A percentile compares a stretch with the other conserved stretches of the same genome.
Evolutionary conservation across 2,797 vertebrate species (phyloP).

Genomic region (Sitta carolinensis): DNA sequence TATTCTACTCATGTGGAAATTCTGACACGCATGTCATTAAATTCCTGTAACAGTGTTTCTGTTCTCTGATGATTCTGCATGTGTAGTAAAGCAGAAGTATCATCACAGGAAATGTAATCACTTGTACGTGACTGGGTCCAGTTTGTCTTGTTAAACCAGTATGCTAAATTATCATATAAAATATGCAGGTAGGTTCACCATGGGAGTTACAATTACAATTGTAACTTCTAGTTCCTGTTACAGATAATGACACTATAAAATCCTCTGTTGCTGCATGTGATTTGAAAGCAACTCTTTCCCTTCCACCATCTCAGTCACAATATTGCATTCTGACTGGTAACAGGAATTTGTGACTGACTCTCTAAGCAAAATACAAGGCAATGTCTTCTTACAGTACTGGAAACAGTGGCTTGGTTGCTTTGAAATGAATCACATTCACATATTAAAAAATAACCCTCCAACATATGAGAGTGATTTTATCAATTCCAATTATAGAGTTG

Average conservation of each 20-base stretch:
- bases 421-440: not conserved
- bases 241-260: not conserved
- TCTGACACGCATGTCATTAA: not conserved
- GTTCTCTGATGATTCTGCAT: not conserved
- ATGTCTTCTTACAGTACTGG: not conserved
- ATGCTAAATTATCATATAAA: not conserved
- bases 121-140: not conserved
- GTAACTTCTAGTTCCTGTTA: not conserved
- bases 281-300: not conserved
- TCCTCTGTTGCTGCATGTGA: not conserved
- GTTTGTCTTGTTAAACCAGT: slow-evolving; percentile 26
- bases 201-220: not conserved
- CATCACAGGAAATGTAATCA: not conserved
- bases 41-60: not conserved
- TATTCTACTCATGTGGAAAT: not conserved
- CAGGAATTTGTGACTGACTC: not conserved
- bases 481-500: not conserved
- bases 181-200: not conserved
- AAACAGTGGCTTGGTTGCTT: not conserved
- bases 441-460: not conserved
- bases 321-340: not conserved
- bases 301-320: not conserved
- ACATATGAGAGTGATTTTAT: not conserved
- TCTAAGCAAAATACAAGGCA: not conserved
- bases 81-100: not conserved